A percentile compares a stretch with the other conserved stretches of the same genome.
Conservation (phyloP, 64 coral and sea anemone species). For the Montipora capricornis region DNA sequence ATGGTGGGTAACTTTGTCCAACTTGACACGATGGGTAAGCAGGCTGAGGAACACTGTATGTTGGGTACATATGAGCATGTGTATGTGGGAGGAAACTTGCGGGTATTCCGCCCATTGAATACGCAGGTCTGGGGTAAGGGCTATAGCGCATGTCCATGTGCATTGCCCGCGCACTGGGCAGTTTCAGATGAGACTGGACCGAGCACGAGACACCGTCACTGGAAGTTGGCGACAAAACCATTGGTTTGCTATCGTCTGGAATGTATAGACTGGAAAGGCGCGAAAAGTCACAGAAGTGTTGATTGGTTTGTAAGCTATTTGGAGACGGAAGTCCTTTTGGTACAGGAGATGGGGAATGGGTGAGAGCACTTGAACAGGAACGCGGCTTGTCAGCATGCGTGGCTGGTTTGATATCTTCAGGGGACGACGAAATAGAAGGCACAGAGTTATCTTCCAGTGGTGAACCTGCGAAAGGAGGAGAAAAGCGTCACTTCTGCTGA, state of each 20-base stretch:
- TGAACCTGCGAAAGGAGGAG: neutral
- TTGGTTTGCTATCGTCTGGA: constrained; percentile 74
- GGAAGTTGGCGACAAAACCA: constrained; percentile 49
- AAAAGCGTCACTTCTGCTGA: too few species aligned
- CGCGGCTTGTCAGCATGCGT: constrained; percentile 8
- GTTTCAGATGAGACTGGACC: constrained; percentile 69
- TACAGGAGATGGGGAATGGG: constrained; percentile 4
- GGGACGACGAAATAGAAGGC: neutral
- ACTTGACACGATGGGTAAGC: constrained; percentile 79
- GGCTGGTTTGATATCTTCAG: constrained; percentile 40
- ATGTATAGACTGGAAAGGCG: constrained; percentile 40
- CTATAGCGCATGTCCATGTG: constrained; percentile 95
- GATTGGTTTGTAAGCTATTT: neutral
- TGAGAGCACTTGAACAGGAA: neutral
- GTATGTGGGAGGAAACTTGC: constrained; percentile 75
- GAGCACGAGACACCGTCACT: constrained; percentile 51
- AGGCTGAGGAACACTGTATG: constrained; percentile 79
- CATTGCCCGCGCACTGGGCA: constrained; percentile 64
- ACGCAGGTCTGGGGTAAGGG: constrained; percentile 83
- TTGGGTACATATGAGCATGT: constrained; percentile 83
- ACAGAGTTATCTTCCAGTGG: neutral
- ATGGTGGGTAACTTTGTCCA: constrained; percentile 75
- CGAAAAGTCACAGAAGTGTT: constrained; percentile 35
- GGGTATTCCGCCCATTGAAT: constrained; percentile 79
- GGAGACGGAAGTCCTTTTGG: neutral